A percentile compares a stretch with the other conserved stretches of the same genome.
These are phyloP conservation scores for Hylaeus anthracinus DNA, from an alignment of 1,140 invertebrate genomes.

Conservation along the genomic window DNA sequence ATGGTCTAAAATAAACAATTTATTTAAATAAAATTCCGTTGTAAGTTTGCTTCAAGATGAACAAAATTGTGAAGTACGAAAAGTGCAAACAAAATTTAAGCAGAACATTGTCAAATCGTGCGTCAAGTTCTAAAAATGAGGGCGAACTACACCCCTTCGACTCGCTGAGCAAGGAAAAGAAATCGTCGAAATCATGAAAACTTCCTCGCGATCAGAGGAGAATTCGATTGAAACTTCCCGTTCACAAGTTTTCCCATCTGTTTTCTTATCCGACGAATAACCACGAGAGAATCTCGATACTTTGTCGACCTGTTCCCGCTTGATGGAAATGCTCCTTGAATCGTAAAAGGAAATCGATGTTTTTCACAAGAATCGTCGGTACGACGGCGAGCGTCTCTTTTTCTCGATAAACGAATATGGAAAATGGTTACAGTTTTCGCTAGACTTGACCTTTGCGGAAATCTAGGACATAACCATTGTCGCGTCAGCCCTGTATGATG, in stretches of 20 bases:
- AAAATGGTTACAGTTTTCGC: slow-evolving; percentile 6
- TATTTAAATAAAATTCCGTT: no score
- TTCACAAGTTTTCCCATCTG: slow-evolving; percentile 52
- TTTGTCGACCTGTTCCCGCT: slow-evolving; percentile 38
- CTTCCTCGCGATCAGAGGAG: not conserved
- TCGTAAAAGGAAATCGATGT: slow-evolving; percentile 37
- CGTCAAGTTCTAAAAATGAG: no score
- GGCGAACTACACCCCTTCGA: not conserved
- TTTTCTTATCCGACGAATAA: slow-evolving; percentile 20
- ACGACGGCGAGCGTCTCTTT: not conserved
- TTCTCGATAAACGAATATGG: slow-evolving; percentile 26
- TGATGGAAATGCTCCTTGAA: slow-evolving; percentile 42
- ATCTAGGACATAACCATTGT: slow-evolving; percentile 42
- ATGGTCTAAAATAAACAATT: no score
- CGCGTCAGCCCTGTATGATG: slow-evolving; percentile 28
- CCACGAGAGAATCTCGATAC: slow-evolving; percentile 27
- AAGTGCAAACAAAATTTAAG: no score
- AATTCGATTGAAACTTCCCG: slow-evolving; percentile 58
- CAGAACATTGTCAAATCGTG: no score
- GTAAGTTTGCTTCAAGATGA: no score
- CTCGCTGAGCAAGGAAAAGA: no score
- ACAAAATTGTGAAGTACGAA: no score
- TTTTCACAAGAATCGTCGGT: not conserved
- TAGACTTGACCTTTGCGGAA: slow-evolving; percentile 4
- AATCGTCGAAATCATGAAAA: slow-evolving; percentile 28